Conservation (phyloP, 2,797 vertebrate genomes). For the Cheirogaleus major region DNA sequence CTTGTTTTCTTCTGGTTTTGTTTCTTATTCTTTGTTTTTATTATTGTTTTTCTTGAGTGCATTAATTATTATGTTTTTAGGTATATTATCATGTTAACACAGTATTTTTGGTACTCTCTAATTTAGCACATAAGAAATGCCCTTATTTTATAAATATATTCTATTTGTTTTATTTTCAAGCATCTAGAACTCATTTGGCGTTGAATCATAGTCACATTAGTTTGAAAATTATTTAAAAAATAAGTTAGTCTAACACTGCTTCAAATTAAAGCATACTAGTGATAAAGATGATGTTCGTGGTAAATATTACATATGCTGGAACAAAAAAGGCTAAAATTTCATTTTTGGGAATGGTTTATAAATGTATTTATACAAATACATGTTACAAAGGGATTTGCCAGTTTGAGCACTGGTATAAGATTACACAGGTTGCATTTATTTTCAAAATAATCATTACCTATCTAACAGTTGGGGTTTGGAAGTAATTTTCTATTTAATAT, state of each 20-base stretch:
- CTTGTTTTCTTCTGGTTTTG: background rate
- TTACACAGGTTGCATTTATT: background rate
- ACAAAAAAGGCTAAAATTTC: background rate
- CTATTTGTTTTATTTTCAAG: background rate
- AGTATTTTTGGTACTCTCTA: background rate
- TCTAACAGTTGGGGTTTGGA: background rate
- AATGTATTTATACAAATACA: background rate
- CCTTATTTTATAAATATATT: background rate
- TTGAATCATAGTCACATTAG: background rate
- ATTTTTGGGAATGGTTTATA: background rate
- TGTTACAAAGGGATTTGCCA: background rate
- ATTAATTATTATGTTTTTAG: background rate
- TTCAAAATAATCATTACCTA: background rate
- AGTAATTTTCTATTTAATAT: background rate
- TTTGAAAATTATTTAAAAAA: background rate
- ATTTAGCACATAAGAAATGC: background rate
- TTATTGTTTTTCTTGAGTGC: background rate
- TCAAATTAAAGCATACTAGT: background rate
- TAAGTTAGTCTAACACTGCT: background rate
- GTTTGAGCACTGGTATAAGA: background rate
- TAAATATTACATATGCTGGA: background rate
- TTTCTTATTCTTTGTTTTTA: slow-evolving; percentile 1
- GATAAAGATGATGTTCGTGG: background rate
- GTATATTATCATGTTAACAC: background rate
- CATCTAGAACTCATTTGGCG: background rate